These are phyloP conservation scores for Molossus alvarezi DNA, from an alignment of 2,797 vertebrate genomes.

Conservation along the genomic window DNA sequence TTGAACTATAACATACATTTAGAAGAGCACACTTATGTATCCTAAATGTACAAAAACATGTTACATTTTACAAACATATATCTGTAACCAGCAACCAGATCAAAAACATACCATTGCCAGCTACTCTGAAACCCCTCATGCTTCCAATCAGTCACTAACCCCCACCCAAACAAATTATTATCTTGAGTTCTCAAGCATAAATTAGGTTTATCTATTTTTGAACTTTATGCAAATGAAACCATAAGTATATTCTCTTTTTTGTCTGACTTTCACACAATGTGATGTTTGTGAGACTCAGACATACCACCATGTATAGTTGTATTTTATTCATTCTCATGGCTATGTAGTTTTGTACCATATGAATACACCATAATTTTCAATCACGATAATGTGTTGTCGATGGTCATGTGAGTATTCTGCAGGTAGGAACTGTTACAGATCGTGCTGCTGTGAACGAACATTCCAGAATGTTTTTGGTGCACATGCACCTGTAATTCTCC, in stretches of 20 bases:
- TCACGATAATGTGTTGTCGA: not conserved
- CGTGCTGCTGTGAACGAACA: not conserved
- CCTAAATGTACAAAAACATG: not conserved
- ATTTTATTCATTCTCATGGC: not conserved
- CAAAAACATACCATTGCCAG: not conserved
- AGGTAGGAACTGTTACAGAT: not conserved
- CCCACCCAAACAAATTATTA: not conserved
- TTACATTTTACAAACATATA: not conserved
- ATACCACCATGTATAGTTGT: not conserved
- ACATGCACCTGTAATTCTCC: not conserved
- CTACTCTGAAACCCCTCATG: not conserved
- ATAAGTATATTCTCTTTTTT: not conserved
- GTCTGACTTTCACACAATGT: not conserved
- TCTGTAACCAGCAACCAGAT: not conserved
- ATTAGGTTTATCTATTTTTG: not conserved
- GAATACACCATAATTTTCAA: not conserved
- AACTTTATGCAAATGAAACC: conserved; percentile 14
- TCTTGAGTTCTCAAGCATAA: not conserved
- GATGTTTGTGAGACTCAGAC: not conserved
- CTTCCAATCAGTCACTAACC: not conserved
- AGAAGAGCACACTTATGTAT: not conserved
- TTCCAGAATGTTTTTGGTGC: not conserved
- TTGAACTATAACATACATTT: not conserved
- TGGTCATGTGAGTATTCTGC: not conserved
- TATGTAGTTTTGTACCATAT: not conserved